Evolutionary conservation across 2,888 invertebrate species (phyloP).

Genomic region (Tortricodes alternella): DNA sequence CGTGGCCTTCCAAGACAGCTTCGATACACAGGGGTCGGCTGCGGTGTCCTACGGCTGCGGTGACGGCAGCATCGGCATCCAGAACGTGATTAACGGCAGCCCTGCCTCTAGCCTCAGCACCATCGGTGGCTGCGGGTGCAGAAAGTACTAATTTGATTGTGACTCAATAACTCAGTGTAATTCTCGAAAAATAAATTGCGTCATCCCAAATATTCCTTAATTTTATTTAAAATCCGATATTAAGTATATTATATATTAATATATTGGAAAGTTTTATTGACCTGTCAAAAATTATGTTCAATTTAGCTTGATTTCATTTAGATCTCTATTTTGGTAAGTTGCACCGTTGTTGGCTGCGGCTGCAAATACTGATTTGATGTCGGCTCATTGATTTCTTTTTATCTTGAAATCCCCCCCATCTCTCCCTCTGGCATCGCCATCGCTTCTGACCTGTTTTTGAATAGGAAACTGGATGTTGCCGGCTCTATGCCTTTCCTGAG

Average conservation of each 20-base stretch:
- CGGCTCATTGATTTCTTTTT: no score
- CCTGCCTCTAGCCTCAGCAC: background rate
- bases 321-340: no score
- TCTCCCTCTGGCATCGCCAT: conserved; percentile 42
- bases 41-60: conserved; percentile 35
- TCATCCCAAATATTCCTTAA: no score
- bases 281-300: no score
- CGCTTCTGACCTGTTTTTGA: conserved; percentile 25
- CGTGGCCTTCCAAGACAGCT: conserved; percentile 38
- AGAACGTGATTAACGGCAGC: background rate
- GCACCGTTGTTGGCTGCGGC: no score
- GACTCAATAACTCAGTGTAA: background rate
- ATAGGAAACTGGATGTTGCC: conserved; percentile 22
- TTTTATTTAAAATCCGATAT: no score
- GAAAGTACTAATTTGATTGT: background rate
- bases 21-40: conserved; percentile 38
- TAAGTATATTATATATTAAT: no score
- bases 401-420: no score
- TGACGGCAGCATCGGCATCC: background rate
- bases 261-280: no score
- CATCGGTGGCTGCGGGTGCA: background rate
- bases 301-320: no score
- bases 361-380: no score
- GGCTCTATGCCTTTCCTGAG: conserved; percentile 43
- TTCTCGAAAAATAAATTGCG: no score